Percentiles rank a stretch among this genome's conserved stretches.
Conservation (phyloP, 2,888 invertebrate genomes). For the Synergus japonicus region DNA sequence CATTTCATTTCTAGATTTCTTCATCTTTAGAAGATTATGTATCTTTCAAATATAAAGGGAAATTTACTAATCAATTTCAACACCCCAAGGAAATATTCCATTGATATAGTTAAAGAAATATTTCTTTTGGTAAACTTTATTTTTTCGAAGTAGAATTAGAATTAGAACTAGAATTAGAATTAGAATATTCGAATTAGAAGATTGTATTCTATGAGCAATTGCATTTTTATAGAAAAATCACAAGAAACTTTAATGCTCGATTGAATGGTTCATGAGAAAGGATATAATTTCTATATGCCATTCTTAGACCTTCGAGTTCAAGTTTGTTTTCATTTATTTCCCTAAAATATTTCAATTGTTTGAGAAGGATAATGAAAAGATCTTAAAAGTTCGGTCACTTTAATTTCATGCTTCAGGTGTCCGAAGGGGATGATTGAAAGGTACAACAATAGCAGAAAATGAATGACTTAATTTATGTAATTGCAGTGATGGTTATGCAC, state of each 20-base stretch:
- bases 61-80: neutral
- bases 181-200: too few relatives aligned
- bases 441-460: neutral
- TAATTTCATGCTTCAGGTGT: neutral
- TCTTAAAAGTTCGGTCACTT: neutral
- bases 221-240: neutral
- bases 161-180: too few relatives aligned
- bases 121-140: neutral
- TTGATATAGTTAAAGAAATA: neutral
- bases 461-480: too few relatives aligned
- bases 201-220: too few relatives aligned
- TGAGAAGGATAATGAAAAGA: neutral
- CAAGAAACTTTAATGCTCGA: neutral
- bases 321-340: neutral
- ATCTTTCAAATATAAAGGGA: neutral
- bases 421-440: neutral
- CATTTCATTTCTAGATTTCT: conserved; percentile 28
- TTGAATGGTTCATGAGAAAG: neutral
- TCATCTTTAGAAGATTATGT: neutral
- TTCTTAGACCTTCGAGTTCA: neutral
- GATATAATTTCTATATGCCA: neutral
- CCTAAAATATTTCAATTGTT: neutral
- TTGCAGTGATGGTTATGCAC: neutral
- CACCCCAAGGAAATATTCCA: neutral
- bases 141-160: too few relatives aligned